phyloP scores from a whole-genome alignment of 2,797 vertebrate species.

The Rhadinocentrus ornatus region DNA sequence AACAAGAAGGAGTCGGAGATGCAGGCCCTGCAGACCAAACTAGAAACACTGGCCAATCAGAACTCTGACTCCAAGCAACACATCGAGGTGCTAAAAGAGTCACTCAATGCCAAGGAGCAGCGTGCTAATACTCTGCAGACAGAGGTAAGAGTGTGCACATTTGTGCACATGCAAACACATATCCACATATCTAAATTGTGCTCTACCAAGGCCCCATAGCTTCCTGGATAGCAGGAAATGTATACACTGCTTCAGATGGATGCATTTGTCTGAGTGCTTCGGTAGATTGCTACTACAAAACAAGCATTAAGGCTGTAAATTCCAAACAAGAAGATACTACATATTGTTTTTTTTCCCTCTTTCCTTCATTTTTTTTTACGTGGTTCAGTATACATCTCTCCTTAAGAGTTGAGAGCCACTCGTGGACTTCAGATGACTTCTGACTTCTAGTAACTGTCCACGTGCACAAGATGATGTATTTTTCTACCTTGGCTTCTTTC shows the following conservation, averaged over 20 bases:
- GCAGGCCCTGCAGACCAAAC: conserved; percentile 98
- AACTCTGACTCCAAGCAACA: conserved; percentile 99
- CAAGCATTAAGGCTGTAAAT: no score
- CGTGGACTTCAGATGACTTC: neutral
- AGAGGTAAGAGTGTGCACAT: conserved; percentile 84
- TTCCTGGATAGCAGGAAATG: conserved; percentile 2
- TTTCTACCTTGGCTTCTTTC: conserved; percentile 15
- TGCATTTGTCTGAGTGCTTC: no score
- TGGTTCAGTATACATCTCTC: no score
- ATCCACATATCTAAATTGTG: conserved; percentile 5
- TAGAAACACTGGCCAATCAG: conserved; percentile 98
- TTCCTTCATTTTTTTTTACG: no score
- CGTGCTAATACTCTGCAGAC: conserved; percentile 96
- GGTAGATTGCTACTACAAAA: no score
- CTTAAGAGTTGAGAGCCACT: no score
- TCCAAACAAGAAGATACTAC: neutral
- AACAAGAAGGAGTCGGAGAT: conserved; percentile 97
- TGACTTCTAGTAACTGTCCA: no score
- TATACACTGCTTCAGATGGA: neutral
- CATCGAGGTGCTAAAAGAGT: conserved; percentile 98
- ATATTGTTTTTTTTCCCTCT: no score
- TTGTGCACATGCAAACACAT: neutral
- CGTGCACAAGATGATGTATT: conserved; percentile 11
- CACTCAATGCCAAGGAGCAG: conserved; percentile 98
- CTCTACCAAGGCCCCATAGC: neutral